Percentiles rank a stretch among this genome's conserved stretches.
phyloP scores from a whole-genome alignment of 2,888 invertebrate species.

The Lypha dubia region DNA sequence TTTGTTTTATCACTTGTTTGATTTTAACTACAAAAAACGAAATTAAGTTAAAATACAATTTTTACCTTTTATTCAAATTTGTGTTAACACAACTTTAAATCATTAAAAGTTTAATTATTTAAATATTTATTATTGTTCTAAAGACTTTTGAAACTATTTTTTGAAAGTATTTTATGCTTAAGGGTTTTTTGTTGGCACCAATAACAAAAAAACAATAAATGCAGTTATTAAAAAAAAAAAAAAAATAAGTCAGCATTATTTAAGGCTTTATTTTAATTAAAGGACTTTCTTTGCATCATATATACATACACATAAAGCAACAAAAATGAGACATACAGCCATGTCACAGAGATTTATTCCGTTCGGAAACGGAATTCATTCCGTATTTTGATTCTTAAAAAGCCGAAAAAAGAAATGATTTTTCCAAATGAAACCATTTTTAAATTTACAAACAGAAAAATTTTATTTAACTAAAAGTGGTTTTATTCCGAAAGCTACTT shows the following conservation, averaged over 20 bases:
- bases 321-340: too few relatives aligned
- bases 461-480: too few relatives aligned
- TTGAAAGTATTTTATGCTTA: constrained; percentile 7
- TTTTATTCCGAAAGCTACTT: too few relatives aligned
- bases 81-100: constrained; percentile 2
- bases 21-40: not conserved
- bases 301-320: not conserved
- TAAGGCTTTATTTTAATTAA: constrained; percentile 20
- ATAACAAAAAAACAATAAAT: not conserved
- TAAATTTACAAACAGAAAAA: too few relatives aligned
- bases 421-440: too few relatives aligned
- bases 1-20: not conserved
- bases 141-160: constrained; percentile 7
- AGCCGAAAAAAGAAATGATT: too few relatives aligned
- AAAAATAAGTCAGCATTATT: not conserved
- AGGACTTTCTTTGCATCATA: not conserved
- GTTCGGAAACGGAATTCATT: too few relatives aligned
- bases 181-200: constrained; percentile 1
- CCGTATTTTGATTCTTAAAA: too few relatives aligned
- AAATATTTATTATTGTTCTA: constrained; percentile 14
- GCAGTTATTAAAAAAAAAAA: not conserved
- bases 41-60: constrained; percentile 2
- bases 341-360: not conserved
- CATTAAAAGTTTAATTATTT: constrained; percentile 42
- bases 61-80: not conserved